Evolutionary conservation across 2,113 vertebrate species (phyloP), one percentile per base, ranked within the genome.

Genomic region (Saguinus imperator): DNA sequence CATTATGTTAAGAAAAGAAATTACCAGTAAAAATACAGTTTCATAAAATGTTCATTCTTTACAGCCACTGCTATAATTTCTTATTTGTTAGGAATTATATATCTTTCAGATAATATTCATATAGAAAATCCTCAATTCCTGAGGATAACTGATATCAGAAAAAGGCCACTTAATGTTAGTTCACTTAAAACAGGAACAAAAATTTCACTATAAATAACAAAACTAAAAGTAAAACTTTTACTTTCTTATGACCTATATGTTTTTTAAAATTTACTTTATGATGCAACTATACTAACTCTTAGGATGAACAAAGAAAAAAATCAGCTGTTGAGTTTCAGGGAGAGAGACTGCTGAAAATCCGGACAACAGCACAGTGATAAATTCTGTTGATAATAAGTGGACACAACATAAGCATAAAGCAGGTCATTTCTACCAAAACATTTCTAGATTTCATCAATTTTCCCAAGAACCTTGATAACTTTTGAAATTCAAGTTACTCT

Each of bases 401-500:
- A 32, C 0, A 1, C 1, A n/a, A 61, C 2, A 32, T 40, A 29
- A 72, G 29, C 25, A 79, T 6, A 45, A 0, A 77, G 35, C 73
- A 81, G 40, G 8, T 50, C 23, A 94, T 48, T 94, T 84, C 87
- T 84, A 61, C 55, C 52, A 94, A 88, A 91, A 43, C 57, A 95
- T 37, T 40, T 77, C 20, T 91, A 66, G n/a, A 77, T 77, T 90
- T 87, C 58, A 77, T 83, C 50, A 55, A 23, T 55, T 72, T 84
- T 80, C 27, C 83, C 72, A 57, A 85, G 61, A 73, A 85, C 2
- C 50, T 92, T 43, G 32, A 76, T 4, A 83, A 17, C 52, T 37
- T 80, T 95, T 57, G 50, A 93, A 96, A 93, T 37, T 76, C 75
- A 96, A 91, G 66, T 25, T 83, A 50, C 55, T 87, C 17, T 89